Percentiles rank a stretch among this genome's conserved stretches.
Evolutionary conservation across 2,888 invertebrate genomes (phyloP).

Genomic region (Pristionchus fissidentatus): DNA sequence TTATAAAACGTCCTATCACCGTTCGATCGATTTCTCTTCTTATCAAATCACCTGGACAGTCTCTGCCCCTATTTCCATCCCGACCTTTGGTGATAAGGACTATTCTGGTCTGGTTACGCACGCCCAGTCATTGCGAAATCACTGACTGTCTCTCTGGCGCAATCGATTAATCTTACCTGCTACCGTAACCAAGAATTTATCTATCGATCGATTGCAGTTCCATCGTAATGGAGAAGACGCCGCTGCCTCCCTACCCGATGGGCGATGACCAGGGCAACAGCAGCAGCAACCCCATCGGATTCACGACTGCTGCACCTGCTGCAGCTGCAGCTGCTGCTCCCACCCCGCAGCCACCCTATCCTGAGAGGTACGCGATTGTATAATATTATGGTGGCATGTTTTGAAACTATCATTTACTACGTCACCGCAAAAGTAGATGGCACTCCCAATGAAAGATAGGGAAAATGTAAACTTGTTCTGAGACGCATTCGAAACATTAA

Average conservation of each 20-base stretch:
- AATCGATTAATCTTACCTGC: not conserved
- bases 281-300: conserved; percentile 15
- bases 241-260: conserved; percentile 6
- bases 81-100: too few relatives aligned
- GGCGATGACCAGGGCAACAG: conserved; percentile 22
- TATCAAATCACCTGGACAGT: too few relatives aligned
- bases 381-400: not conserved
- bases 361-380: not conserved
- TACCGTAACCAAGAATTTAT: too few relatives aligned
- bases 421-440: too few relatives aligned
- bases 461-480: too few relatives aligned
- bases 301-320: not conserved
- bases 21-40: too few relatives aligned
- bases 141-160: not conserved
- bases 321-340: not conserved
- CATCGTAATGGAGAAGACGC: not conserved
- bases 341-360: conserved; percentile 28
- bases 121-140: conserved; percentile 13
- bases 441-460: too few relatives aligned
- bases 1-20: too few relatives aligned
- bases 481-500: too few relatives aligned
- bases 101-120: too few relatives aligned
- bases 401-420: not conserved
- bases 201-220: conserved; percentile 16
- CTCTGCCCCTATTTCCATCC: too few relatives aligned